Evolutionary conservation across 2,113 vertebrate genomes (phyloP).

Genomic region (Phalacrocorax aristotelis): DNA sequence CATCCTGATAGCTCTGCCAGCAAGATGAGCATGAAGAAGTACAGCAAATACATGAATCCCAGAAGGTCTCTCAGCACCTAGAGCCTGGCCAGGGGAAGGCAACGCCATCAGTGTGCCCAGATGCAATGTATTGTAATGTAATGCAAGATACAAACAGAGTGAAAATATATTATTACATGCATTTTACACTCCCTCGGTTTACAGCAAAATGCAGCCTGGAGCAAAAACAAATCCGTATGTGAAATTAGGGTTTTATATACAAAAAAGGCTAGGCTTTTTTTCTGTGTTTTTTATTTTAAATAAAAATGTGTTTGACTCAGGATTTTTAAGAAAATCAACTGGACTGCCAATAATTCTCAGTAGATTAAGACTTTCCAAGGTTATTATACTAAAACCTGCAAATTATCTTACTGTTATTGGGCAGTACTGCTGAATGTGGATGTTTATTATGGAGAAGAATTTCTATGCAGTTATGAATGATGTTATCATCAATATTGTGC

Average conservation of each 20-base stretch:
- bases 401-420: neutral
- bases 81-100: constrained; percentile 68
- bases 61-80: constrained; percentile 80
- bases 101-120: neutral
- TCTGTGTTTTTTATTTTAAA: neutral
- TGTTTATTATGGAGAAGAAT: neutral
- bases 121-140: neutral
- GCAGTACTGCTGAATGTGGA: neutral
- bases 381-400: neutral
- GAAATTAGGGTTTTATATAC: neutral
- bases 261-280: neutral
- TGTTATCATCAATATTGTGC: neutral
- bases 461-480: neutral
- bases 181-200: neutral
- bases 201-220: neutral
- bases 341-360: neutral
- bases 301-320: neutral
- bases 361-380: neutral
- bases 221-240: neutral
- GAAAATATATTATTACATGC: neutral
- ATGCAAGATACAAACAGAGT: neutral
- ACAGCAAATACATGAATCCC: constrained; percentile 85
- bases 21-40: constrained; percentile 86
- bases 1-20: constrained; percentile 81
- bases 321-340: neutral